These are phyloP conservation scores for Hirudo medicinalis DNA, from an alignment of 1,140 invertebrate genomes.

Conservation along the genomic window DNA sequence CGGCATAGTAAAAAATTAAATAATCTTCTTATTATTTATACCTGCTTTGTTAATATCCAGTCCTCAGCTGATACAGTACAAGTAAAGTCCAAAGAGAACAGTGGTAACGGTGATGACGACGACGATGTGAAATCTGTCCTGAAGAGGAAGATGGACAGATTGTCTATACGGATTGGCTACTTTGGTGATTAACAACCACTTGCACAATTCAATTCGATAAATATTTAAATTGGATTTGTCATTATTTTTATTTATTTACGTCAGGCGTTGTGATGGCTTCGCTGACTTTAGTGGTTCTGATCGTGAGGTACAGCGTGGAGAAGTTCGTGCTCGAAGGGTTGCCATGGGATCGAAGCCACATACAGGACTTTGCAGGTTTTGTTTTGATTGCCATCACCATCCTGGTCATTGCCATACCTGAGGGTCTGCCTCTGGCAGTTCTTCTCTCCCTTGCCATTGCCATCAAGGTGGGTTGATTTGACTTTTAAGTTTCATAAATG, in stretches of 20 bases:
- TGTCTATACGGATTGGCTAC: slow-evolving; percentile 98
- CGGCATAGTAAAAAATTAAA: too few species aligned
- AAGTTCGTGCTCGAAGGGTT: slow-evolving; percentile 63
- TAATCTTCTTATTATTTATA: too few species aligned
- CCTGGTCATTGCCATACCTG: slow-evolving; percentile 90
- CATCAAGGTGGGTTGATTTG: slow-evolving; percentile 43
- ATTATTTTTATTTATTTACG: slow-evolving; percentile 20
- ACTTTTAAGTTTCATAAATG: background rate
- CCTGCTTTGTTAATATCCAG: too few species aligned
- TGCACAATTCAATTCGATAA: background rate
- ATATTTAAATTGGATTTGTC: background rate
- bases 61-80: too few species aligned
- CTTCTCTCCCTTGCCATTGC: slow-evolving; percentile 92
- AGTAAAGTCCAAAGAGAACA: too few species aligned
- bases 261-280: slow-evolving; percentile 82
- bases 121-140: slow-evolving; percentile 73
- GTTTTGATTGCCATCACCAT: slow-evolving; percentile 97
- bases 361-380: slow-evolving; percentile 49
- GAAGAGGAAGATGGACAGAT: slow-evolving; percentile 92
- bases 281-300: slow-evolving; percentile 80
- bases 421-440: slow-evolving; percentile 88
- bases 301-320: slow-evolving; percentile 78
- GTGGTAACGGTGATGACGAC: slow-evolving; percentile 1
- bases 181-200: slow-evolving; percentile 50
- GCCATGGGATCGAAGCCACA: slow-evolving; percentile 52